Evolutionary conservation across 2,888 invertebrate species (phyloP), one percentile per base, ranked within the genome.

Genomic region (Philereme transversata): DNA sequence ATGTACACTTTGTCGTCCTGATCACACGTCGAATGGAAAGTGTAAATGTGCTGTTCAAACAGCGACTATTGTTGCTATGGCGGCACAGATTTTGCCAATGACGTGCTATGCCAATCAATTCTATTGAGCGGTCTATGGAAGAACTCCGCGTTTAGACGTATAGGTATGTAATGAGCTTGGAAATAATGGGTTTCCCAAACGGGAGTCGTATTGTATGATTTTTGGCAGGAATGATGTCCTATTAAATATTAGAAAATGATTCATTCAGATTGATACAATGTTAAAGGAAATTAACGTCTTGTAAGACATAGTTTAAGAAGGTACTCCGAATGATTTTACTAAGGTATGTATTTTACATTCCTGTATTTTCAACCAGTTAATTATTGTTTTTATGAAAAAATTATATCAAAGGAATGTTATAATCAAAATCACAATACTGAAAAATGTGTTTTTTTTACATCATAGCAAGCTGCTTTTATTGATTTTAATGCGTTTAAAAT

Each of bases 91-190:
- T 47, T 62, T 47, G 58, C 44, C 55, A 66, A 70, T 72, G 68
- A 68, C 69, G 70, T 64, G 66, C 57, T 60, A 67, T 62, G 62
- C 41, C 64, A 56, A 68, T 71, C 62, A 63, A 69, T 68, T 55
- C 52, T 22, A 54, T 62, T 57, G 48, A 58, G 34, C 62, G 11
- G 45, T 50, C 50, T 46, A 59, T 57, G 47, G 63, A 67, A 52
- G 51, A 62, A 57, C 60, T 56, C 57, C 50, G 43, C 55, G 45
- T 56, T 38, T 10, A 53, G 52, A 58, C 56, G 56, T 47, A 9
- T 4, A 48, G 49, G 57, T 46, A 63, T 59, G 65, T 58, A 50
- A 48, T 35, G 35, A 47, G 5, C 33, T 34, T 34, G 9, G n/a
- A n/a, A 45, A 11, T 45, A 7, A 53, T 47, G 47, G 41, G 6